A percentile compares a stretch with the other conserved stretches of the same genome.
phyloP scores from a whole-genome alignment of 2,888 invertebrate species.

The Yponomeuta sedellus region DNA sequence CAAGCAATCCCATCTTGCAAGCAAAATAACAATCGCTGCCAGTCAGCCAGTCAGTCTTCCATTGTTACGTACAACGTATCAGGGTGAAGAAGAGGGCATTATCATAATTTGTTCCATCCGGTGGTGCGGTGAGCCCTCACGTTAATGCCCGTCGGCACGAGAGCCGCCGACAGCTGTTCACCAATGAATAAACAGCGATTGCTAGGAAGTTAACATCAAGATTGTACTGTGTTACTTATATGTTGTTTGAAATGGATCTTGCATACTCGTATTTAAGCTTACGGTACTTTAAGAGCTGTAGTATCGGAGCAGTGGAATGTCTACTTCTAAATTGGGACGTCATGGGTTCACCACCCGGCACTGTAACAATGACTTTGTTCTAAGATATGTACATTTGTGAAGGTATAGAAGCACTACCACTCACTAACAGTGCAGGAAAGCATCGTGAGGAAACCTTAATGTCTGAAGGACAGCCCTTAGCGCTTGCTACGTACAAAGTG shows the following conservation, averaged over 20 bases:
- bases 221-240: not conserved
- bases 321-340: too few relatives aligned
- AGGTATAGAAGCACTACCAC: too few relatives aligned
- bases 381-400: too few relatives aligned
- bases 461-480: too few relatives aligned
- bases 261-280: too few relatives aligned
- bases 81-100: conserved; percentile 1
- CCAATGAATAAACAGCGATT: not conserved
- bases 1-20: not conserved
- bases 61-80: not conserved
- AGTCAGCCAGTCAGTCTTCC: not conserved
- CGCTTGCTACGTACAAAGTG: too few relatives aligned
- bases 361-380: too few relatives aligned
- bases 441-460: too few relatives aligned
- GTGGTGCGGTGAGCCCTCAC: not conserved
- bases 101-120: conserved; percentile 8
- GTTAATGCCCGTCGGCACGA: conserved; percentile 9
- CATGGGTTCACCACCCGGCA: too few relatives aligned
- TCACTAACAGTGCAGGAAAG: too few relatives aligned
- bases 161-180: conserved; percentile 1
- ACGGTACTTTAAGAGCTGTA: too few relatives aligned
- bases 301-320: too few relatives aligned
- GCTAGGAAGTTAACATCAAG: not conserved
- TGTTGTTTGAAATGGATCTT: not conserved
- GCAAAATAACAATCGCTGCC: not conserved